Conservation (phyloP, 37 sponge, comb jelly and placozoan species). For the Halisarca cf. caerulea region DNA sequence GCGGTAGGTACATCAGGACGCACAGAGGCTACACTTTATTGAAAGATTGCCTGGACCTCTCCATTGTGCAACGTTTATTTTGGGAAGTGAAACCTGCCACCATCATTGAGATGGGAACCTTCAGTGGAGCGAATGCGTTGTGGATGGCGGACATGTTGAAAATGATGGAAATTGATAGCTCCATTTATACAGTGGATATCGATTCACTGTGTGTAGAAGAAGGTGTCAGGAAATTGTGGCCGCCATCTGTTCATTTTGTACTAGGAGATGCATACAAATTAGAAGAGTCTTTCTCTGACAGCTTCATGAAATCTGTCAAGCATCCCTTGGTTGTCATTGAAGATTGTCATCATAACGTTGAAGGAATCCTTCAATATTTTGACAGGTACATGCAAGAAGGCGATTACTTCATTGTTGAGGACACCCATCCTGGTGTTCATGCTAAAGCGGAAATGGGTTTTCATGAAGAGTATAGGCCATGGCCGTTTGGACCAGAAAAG, state of each 20-base stretch:
- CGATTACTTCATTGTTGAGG: conserved; percentile 38
- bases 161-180: background rate
- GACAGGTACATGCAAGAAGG: conserved; percentile 22
- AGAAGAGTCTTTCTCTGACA: conserved; percentile 21
- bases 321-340: background rate
- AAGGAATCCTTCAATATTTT: conserved; percentile 26
- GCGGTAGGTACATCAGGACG: background rate
- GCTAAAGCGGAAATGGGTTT: conserved; percentile 8
- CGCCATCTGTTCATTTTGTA: conserved; percentile 3
- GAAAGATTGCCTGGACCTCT: conserved; percentile 7
- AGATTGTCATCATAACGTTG: conserved; percentile 7
- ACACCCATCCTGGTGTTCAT: conserved; percentile 20
- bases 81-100: conserved; percentile 6
- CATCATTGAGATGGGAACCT: conserved; percentile 40
- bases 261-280: conserved; percentile 3
- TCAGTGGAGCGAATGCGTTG: conserved; percentile 19
- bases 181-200: conserved; percentile 19
- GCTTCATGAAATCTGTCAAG: conserved; percentile 7
- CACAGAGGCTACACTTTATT: conserved; percentile 9
- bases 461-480: background rate
- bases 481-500: background rate
- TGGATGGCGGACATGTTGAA: conserved; percentile 34
- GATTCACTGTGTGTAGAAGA: conserved; percentile 5
- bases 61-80: conserved; percentile 1
- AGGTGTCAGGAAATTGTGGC: background rate